Conservation (phyloP, 2,888 invertebrate species). For the Arge pagana region DNA sequence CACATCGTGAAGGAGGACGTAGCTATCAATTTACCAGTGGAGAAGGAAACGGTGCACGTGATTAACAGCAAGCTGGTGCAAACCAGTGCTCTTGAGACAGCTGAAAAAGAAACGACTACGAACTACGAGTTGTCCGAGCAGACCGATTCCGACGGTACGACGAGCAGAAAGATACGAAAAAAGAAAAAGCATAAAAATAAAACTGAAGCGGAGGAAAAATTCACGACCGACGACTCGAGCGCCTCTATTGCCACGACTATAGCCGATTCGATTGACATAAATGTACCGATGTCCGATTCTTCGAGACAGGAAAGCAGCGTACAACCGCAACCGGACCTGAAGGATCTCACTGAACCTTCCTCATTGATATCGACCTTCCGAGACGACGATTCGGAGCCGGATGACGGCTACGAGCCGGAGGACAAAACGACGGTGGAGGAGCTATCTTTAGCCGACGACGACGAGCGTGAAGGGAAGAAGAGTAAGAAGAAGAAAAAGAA, state of each 20-base stretch:
- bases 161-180: slow-evolving; percentile 38
- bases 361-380: slow-evolving; percentile 37
- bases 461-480: slow-evolving; percentile 53
- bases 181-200: slow-evolving; percentile 43
- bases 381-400: slow-evolving; percentile 57
- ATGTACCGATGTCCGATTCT: slow-evolving; percentile 61
- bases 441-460: slow-evolving; percentile 45
- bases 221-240: slow-evolving; percentile 33
- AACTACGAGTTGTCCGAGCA: slow-evolving; percentile 33
- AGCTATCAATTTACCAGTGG: slow-evolving; percentile 46
- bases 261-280: slow-evolving; percentile 63
- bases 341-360: slow-evolving; percentile 32
- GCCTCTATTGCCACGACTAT: slow-evolving; percentile 57
- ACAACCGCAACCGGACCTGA: slow-evolving; percentile 52
- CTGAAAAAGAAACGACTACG: slow-evolving; percentile 38
- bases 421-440: slow-evolving; percentile 67
- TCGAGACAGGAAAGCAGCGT: slow-evolving; percentile 60
- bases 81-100: slow-evolving; percentile 37
- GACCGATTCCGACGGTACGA: slow-evolving; percentile 34
- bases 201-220: slow-evolving; percentile 31
- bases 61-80: slow-evolving; percentile 45
- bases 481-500: slow-evolving; percentile 60
- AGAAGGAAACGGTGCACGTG: slow-evolving; percentile 37
- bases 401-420: slow-evolving; percentile 74
- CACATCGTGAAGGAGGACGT: slow-evolving; percentile 46